Conservation (phyloP, 2,888 invertebrate genomes). For the Orchesella flavescens region DNA sequence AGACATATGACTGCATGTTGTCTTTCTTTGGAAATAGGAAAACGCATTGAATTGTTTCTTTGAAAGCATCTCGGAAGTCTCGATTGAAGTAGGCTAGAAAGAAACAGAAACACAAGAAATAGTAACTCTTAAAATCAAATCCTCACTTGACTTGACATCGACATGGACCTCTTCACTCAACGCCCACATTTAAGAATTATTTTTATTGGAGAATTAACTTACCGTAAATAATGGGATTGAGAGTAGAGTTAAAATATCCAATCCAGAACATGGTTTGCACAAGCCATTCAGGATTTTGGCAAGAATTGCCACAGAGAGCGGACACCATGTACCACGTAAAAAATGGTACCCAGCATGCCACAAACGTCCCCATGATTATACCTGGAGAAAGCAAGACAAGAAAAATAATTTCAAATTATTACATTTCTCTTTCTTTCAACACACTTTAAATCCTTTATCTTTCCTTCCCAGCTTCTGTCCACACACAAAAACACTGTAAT, state of each 20-base stretch:
- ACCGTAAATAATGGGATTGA: conserved; percentile 74
- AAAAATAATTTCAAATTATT: background rate
- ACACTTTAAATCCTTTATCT: background rate
- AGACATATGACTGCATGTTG: conserved; percentile 71
- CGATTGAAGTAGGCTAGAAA: conserved; percentile 94
- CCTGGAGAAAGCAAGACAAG: conserved; percentile 74
- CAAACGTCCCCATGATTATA: conserved; percentile 98
- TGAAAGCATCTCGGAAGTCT: conserved; percentile 98
- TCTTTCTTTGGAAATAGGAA: conserved; percentile 76
- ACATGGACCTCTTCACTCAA: too few species aligned
- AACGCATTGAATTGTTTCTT: conserved; percentile 91
- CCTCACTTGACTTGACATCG: too few species aligned
- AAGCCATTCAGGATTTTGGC: conserved; percentile 87
- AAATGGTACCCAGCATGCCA: conserved; percentile 92
- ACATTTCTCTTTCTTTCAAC: too few species aligned
- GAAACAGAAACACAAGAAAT: too few species aligned
- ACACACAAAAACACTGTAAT: too few species aligned
- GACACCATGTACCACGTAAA: conserved; percentile 95
- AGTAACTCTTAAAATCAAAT: too few species aligned
- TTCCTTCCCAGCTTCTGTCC: too few species aligned
- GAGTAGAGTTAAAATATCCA: conserved; percentile 97
- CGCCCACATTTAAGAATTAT: too few species aligned
- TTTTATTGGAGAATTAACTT: conserved; percentile 20
- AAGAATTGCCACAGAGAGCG: conserved; percentile 83
- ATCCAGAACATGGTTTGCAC: conserved; percentile 97